Evolutionary conservation across 2,113 vertebrate species (phyloP), one percentile per base, ranked within the genome.

Genomic region (Rhombomys opimus): DNA sequence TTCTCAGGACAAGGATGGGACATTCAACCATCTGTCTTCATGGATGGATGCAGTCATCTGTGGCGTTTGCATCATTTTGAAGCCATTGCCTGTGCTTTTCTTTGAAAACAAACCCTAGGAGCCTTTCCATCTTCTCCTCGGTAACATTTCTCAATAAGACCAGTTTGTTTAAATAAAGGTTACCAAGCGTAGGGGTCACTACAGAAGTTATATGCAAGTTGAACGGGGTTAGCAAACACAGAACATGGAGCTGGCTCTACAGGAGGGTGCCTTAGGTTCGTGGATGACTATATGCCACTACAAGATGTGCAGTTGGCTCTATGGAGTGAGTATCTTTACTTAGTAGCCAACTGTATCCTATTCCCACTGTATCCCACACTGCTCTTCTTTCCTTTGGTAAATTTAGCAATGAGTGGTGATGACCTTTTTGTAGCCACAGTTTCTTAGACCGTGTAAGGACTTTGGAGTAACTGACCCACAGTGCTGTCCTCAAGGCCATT

Each of bases 31-130:
- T 96, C 89, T 89, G 54, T 96, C 90, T 97, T 90, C 50, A 30
- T 70, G 72, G 85, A 82, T 95, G 96, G 96, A 95, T 90, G 95
- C 86, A 85, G 88, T 41, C 94, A 87, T 92, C 88, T 84, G 80
- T 93, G 92, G 82, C 25, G 9, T 91, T 86, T 73, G 46, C 9
- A 73, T 93, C 92, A 84, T 80, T 92, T 94, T 84, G 94, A 97
- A 96, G 82, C 89, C 75, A 87, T 91, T 92, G 89, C 87, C 73
- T 96, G 22, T 2, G 35, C 23, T 54, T 91, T 86, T 82, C 54
- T 96, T 90, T 81, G 76, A 89, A 95, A 96, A 93, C 35, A 95
- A 95, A 94, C 76, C 35, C 85, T 13, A 22, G 5, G 2, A 76
- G 18, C 27, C 73, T 68, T 88, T 85, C 57, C 80, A 0, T 70